Evolutionary conservation across 2,888 invertebrate genomes (phyloP), one percentile per base, ranked within the genome.

Genomic region (Phyllotreta striolata): DNA sequence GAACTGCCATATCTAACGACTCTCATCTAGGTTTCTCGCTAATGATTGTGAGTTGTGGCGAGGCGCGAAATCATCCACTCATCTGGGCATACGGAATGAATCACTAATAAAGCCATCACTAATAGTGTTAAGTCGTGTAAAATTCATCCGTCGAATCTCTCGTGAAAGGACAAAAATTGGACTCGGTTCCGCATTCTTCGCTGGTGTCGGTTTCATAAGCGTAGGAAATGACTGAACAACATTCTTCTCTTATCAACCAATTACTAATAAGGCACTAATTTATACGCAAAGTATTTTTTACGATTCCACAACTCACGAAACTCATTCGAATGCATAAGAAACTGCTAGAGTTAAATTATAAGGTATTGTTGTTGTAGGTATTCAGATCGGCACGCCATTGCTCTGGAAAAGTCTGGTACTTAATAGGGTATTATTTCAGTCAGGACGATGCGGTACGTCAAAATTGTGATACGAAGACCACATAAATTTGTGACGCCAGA

Each of bases 151-250:
- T 64, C 66, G 56, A 59, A 61, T 52, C 54, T 62, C 24, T 24
- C 24, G 68, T 64, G 66, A 70, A 68, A 70, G 67, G 66, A 64
- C 64, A 64, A 63, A 67, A 67, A 64, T 67, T 51, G 43, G 41
- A 62, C 46, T 49, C 49, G 63, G 52, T 68, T 70, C 70, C 68
- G 68, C 61, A 63, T 70, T 70, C 66, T 62, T 55, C 37, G 9
- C 13, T 39, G 38, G 37, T 54, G 51, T 46, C 54, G 40, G 35
- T 6, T 34, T 12, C 39, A 47, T 51, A 3, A 39, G 39, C 43
- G 59, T 34, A 34, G 41, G 10, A 9, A 39, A 10, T n/a, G 10
- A 10, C 41, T 24, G 24, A 24, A 24, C 24, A 24, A 24, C 24
- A 24, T 24, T 24, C 24, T 24, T 24, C 41, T 41, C n/a, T 41